phyloP scores from a whole-genome alignment of 2,113 vertebrate species.

The Cettia cetti region DNA sequence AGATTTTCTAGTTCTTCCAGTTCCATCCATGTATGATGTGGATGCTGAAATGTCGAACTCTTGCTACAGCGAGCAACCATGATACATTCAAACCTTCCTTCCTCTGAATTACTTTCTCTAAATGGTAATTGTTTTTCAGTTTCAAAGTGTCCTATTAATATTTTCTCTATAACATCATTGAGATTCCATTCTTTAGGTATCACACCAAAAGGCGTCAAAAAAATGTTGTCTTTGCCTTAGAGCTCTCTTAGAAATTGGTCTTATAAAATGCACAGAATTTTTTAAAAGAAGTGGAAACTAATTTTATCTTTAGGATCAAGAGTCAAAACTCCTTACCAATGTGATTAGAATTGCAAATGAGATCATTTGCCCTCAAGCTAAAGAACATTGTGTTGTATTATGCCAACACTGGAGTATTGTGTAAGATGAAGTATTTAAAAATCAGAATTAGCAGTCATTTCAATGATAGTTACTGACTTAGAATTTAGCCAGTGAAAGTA shows the following conservation, averaged over 20 bases:
- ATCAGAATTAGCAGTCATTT: neutral
- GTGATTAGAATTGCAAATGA: neutral
- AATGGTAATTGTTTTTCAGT: neutral
- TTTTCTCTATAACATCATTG: neutral
- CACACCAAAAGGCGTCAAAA: neutral
- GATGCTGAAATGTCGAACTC: neutral
- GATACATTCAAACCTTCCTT: neutral
- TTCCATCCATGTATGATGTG: neutral
- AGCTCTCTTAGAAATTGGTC: neutral
- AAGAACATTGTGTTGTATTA: neutral
- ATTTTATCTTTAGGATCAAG: neutral
- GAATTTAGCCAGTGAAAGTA: neutral
- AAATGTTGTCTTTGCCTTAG: neutral
- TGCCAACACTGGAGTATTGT: neutral
- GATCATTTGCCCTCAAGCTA: neutral
- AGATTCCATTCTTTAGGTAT: neutral
- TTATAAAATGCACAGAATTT: neutral
- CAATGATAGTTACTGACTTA: neutral
- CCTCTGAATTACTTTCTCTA: neutral
- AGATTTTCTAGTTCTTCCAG: neutral
- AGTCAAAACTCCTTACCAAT: neutral
- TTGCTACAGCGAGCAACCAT: neutral
- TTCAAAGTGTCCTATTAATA: neutral
- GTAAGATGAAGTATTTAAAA: neutral
- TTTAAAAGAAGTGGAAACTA: neutral